phyloP scores from a whole-genome alignment of 1,140 invertebrate species.

The Drosophila virilis region DNA sequence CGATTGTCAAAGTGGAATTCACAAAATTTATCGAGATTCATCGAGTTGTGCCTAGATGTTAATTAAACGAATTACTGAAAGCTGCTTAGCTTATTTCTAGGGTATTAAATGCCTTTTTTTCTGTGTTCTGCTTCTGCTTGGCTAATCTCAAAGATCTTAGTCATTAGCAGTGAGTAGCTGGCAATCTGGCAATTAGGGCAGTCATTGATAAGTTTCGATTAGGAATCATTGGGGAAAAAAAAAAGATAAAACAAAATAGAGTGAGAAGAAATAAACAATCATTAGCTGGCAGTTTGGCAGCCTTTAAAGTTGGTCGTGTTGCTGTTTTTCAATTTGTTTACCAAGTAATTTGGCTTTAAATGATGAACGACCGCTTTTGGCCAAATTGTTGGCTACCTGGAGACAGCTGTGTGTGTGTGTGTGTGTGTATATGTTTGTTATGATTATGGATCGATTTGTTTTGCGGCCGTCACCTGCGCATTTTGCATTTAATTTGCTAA shows the following conservation, averaged over 20 bases:
- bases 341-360: conserved; percentile 11
- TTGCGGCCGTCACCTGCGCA: too few species aligned
- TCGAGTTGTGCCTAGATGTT: background rate
- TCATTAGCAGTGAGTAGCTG: conserved; percentile 8
- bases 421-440: conserved; percentile 19
- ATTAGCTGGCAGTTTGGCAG: background rate
- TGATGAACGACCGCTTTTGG: conserved; percentile 7
- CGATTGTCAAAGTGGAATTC: too few species aligned
- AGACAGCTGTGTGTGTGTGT: conserved; percentile 8
- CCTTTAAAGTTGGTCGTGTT: background rate
- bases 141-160: conserved; percentile 3
- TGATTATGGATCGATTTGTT: conserved; percentile 37
- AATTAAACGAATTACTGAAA: background rate
- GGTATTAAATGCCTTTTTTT: conserved; percentile 1
- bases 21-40: too few species aligned
- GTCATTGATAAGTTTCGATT: conserved; percentile 25
- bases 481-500: conserved; percentile 73
- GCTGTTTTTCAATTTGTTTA: conserved; percentile 3
- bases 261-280: background rate
- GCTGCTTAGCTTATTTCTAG: background rate
- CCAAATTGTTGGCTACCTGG: background rate
- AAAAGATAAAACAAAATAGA: too few species aligned
- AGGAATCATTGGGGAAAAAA: background rate
- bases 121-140: background rate
- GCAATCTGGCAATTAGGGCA: conserved; percentile 28